Evolutionary conservation across 2,113 vertebrate species (phyloP).

Genomic region (Antidorcas marsupialis): DNA sequence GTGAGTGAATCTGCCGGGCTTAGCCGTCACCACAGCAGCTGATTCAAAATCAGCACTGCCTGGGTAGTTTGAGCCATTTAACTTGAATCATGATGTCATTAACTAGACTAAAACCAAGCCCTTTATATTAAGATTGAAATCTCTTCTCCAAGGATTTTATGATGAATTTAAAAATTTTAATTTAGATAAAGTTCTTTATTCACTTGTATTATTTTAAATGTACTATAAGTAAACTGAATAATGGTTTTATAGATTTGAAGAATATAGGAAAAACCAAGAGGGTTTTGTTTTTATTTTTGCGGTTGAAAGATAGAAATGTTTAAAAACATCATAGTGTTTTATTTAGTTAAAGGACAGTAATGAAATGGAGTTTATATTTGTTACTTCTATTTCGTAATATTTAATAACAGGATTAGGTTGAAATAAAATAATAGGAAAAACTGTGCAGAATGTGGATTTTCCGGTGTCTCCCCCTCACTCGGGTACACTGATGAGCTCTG

Average conservation of each 20-base stretch:
- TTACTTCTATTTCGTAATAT: conserved; percentile 43
- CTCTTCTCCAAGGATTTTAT: background rate
- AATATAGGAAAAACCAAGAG: conserved; percentile 27
- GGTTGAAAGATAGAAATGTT: background rate
- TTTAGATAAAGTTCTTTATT: conserved; percentile 43
- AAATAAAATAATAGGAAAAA: conserved; percentile 13
- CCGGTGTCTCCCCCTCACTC: background rate
- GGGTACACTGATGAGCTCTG: background rate
- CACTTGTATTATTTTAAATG: conserved; percentile 35
- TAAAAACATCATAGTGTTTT: conserved; percentile 1
- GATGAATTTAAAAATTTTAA: conserved; percentile 32
- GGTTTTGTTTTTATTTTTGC: conserved; percentile 33
- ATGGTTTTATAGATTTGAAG: conserved; percentile 36
- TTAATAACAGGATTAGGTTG: conserved; percentile 29
- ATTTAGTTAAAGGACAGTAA: background rate
- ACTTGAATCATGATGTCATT: background rate
- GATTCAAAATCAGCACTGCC: background rate
- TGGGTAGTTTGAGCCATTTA: background rate
- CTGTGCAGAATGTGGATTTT: background rate
- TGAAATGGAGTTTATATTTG: conserved; percentile 26
- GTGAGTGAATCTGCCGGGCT: background rate
- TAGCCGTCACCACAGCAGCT: background rate
- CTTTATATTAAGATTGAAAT: background rate
- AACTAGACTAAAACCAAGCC: background rate
- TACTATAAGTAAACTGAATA: conserved; percentile 48